Base-by-base conservation (phyloP, 2,888 invertebrate species). In the Disparrhopalites patrizii region DNA sequence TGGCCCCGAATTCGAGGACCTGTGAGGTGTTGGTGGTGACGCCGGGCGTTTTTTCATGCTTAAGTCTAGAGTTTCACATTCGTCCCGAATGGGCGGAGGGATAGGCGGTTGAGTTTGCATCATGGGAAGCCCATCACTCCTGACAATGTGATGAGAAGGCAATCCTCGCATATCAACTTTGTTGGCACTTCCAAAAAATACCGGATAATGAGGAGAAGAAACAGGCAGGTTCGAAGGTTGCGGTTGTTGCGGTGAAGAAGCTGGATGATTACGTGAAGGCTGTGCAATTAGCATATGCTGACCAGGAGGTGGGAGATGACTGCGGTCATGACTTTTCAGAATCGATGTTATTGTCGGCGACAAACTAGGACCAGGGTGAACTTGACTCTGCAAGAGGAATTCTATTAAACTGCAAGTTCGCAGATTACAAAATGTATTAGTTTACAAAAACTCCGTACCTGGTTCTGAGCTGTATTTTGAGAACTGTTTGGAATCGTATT, bases 41-140 rank as follows among this genome's bases (percentile, higher is more conserved):
- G 68, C 70, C 33, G 72, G 69, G 31, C 75, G 60, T 61, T 76
- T 87, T 79, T 89, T 90, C 65, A 90, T 86, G 76, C 89, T 89
- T 70, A 90, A 80, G 77, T 91, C 90, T 0, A 90, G 81, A 0
- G 88, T 89, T 68, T 84, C 83, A 2, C 86, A 85, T 38, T 79
- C 78, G 43, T 76, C 76, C 36, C 73, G 69, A 13, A 57, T 67
- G 15, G 71, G 36, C n/a, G 56, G 63, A 20, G 38, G 63, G 4
- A 33, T n/a, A 3, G 23, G 57, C 13, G 60, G 65, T 28, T 56
- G 58, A 18, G 76, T 71, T 64, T 75, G 73, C 28, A 71, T 76
- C 85, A 73, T 68, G 1, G 72, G 70, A 1, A 69, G 62, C 23
- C 55, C 67, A 2, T 70, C 71, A 30, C 61, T 36, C 3, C 20